phyloP scores from a whole-genome alignment of 2,888 invertebrate species.

The Aphrophora alni region DNA sequence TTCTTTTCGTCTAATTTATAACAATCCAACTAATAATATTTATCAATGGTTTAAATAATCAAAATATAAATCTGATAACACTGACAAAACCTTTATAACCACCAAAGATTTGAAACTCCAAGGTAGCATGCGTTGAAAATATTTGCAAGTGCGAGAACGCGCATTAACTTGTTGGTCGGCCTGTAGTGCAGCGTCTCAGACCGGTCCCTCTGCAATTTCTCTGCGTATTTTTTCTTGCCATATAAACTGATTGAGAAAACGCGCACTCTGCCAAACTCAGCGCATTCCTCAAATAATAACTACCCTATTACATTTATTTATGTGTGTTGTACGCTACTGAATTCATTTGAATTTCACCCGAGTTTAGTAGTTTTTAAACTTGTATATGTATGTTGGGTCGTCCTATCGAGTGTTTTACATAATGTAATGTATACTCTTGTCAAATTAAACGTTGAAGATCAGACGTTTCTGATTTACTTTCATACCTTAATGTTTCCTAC shows the following conservation, averaged over 20 bases:
- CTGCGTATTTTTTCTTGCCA: constrained; percentile 33
- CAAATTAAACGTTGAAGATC: background rate
- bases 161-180: background rate
- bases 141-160: background rate
- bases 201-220: constrained; percentile 36
- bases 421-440: background rate
- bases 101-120: no score
- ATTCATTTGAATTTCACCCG: no score
- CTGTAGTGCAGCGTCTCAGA: constrained; percentile 2
- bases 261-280: background rate
- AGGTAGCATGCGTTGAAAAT: no score
- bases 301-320: constrained; percentile 11
- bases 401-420: background rate
- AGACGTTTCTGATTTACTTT: background rate
- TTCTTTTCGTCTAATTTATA: no score
- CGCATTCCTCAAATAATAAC: constrained; percentile 24
- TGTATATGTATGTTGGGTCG: background rate
- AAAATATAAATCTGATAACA: no score
- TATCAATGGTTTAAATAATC: no score
- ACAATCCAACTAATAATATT: no score
- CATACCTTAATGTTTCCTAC: background rate
- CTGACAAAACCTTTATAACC: no score
- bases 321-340: background rate
- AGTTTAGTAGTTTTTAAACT: no score
- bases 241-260: constrained; percentile 35